Percentiles rank a stretch among this genome's conserved stretches.
phyloP scores from a whole-genome alignment of 2,113 vertebrate genomes.

The Oncorhynchus clarkii region DNA sequence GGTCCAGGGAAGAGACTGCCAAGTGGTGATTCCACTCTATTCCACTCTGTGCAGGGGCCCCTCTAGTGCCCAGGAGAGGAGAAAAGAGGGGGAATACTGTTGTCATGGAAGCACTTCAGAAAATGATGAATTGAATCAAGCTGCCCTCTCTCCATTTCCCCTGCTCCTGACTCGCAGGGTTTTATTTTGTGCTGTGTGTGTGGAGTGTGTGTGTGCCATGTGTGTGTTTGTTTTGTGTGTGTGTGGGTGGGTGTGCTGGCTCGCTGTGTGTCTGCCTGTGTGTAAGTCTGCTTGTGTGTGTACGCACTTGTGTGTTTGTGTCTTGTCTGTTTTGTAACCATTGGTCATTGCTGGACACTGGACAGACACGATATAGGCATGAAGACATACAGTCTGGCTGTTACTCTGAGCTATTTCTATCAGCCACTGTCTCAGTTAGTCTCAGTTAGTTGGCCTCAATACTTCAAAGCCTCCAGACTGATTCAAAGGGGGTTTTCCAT shows the following conservation, averaged over 20 bases:
- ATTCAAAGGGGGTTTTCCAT: conserved; percentile 13
- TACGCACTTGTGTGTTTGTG: neutral
- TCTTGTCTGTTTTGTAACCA: conserved; percentile 13
- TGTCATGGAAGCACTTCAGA: conserved; percentile 18
- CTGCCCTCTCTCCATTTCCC: neutral
- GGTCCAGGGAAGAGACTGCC: conserved; percentile 10
- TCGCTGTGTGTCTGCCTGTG: conserved; percentile 2
- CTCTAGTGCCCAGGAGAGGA: neutral
- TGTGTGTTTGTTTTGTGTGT: conserved; percentile 4
- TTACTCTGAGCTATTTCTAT: conserved; percentile 4
- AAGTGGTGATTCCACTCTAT: conserved; percentile 26
- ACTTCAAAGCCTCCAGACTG: conserved; percentile 11
- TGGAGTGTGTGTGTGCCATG: conserved; percentile 1
- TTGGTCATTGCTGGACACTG: neutral
- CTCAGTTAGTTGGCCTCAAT: neutral
- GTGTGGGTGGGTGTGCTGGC: neutral
- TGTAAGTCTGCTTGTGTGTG: neutral
- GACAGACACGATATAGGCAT: neutral
- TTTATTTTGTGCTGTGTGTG: conserved; percentile 9
- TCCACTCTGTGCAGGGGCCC: conserved; percentile 19
- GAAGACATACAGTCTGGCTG: neutral
- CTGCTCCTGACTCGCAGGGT: neutral
- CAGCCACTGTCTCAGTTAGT: conserved; percentile 12
- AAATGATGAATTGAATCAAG: conserved; percentile 24
- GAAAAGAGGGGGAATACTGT: neutral